These are phyloP conservation scores for Hemaris fuciformis DNA, from an alignment of 2,888 invertebrate species.

Conservation along the genomic window DNA sequence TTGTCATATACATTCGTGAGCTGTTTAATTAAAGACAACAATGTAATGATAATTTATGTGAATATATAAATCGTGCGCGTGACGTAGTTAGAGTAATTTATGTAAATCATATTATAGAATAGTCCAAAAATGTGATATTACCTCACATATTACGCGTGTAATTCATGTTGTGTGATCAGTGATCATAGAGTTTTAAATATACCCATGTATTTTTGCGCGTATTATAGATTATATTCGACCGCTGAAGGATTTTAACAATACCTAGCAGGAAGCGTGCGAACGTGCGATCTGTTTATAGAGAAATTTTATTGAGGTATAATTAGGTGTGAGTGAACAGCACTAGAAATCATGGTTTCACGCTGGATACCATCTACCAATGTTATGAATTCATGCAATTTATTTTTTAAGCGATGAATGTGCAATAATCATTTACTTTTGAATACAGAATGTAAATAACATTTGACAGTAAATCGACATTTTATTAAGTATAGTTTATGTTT, in stretches of 20 bases:
- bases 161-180: slow-evolving; percentile 27
- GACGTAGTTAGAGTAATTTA: slow-evolving; percentile 62
- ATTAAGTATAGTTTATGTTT: slow-evolving; percentile 41
- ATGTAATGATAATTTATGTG: slow-evolving; percentile 1
- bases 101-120: slow-evolving; percentile 41
- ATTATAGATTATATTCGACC: background rate
- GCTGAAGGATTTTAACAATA: slow-evolving; percentile 10
- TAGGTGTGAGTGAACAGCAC: slow-evolving; percentile 38
- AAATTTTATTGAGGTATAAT: slow-evolving; percentile 25
- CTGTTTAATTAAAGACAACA: slow-evolving; percentile 6
- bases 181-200: background rate
- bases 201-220: background rate
- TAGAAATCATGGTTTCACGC: slow-evolving; percentile 45
- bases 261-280: slow-evolving; percentile 15
- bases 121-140: slow-evolving; percentile 65
- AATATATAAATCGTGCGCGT: slow-evolving; percentile 17
- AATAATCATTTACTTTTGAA: slow-evolving; percentile 56
- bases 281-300: slow-evolving; percentile 35
- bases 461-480: slow-evolving; percentile 36
- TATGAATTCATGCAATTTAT: slow-evolving; percentile 62
- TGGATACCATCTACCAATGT: slow-evolving; percentile 57
- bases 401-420: slow-evolving; percentile 78
- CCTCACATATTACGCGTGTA: slow-evolving; percentile 47
- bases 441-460: slow-evolving; percentile 64
- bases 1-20: background rate